Conservation (phyloP, 2,888 invertebrate genomes). For the Leptogaster cylindrica region DNA sequence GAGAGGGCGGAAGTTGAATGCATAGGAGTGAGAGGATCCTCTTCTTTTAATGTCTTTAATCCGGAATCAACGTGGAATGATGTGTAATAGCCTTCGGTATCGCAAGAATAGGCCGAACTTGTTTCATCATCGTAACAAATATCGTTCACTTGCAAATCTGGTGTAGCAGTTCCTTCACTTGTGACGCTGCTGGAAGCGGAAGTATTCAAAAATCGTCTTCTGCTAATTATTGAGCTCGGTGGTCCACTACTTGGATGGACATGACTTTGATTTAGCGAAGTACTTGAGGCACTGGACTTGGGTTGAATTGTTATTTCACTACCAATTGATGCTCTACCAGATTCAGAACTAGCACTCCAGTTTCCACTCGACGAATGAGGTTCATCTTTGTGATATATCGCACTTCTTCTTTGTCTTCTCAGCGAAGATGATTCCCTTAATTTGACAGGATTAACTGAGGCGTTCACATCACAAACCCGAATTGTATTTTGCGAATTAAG, state of each 20-base stretch:
- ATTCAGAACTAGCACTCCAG: slow-evolving; percentile 93
- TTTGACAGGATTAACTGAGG: slow-evolving; percentile 67
- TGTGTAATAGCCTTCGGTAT: slow-evolving; percentile 97
- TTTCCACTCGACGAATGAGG: slow-evolving; percentile 91
- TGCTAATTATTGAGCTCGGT: slow-evolving; percentile 73
- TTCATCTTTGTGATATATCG: slow-evolving; percentile 72
- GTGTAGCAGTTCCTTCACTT: slow-evolving; percentile 83
- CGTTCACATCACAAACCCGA: slow-evolving; percentile 5
- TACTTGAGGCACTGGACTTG: slow-evolving; percentile 74
- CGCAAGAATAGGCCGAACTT: slow-evolving; percentile 91
- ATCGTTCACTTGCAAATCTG: slow-evolving; percentile 78
- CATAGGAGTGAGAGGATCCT: slow-evolving; percentile 75
- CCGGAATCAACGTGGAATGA: slow-evolving; percentile 97
- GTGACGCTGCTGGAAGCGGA: slow-evolving; percentile 84
- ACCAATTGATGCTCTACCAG: slow-evolving; percentile 83
- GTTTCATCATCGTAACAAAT: slow-evolving; percentile 82
- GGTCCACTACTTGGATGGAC: slow-evolving; percentile 65
- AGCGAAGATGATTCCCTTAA: slow-evolving; percentile 77
- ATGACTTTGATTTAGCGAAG: slow-evolving; percentile 68
- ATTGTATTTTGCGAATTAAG: not conserved
- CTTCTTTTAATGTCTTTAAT: slow-evolving; percentile 82
- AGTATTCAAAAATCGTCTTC: slow-evolving; percentile 72
- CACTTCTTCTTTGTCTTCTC: slow-evolving; percentile 72
- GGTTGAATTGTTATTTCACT: slow-evolving; percentile 78
- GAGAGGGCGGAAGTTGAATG: slow-evolving; percentile 72